Percentiles rank a stretch among this genome's conserved stretches.
phyloP scores from a whole-genome alignment of 2,113 vertebrate species.

The Pollachius pollachius region DNA sequence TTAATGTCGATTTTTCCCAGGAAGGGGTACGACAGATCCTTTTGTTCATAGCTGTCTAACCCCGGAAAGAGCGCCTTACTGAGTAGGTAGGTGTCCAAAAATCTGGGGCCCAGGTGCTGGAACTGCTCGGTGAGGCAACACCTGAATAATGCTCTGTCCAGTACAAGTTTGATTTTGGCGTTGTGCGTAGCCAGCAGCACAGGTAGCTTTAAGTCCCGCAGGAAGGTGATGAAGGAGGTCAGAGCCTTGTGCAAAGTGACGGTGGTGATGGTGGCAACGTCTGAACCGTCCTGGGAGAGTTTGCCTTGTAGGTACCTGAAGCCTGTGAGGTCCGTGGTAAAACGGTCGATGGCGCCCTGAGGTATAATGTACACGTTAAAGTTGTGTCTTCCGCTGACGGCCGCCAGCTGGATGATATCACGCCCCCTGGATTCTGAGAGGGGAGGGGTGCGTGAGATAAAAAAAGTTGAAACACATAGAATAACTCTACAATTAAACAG shows the following conservation, averaged over 20 bases:
- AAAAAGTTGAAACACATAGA: too few relatives aligned
- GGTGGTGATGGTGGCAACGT: constrained; percentile 16
- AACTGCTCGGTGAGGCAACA: constrained; percentile 41
- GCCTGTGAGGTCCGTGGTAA: constrained; percentile 50
- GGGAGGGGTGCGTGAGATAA: fast-evolving
- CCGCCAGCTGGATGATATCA: constrained; percentile 67
- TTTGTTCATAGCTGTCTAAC: constrained; percentile 33
- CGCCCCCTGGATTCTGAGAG: constrained; percentile 42
- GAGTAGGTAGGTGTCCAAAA: constrained; percentile 64
- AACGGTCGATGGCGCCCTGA: neutral
- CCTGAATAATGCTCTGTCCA: constrained; percentile 45
- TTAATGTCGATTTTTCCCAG: constrained; percentile 46
- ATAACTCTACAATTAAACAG: too few relatives aligned
- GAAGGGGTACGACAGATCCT: constrained; percentile 41
- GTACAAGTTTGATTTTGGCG: constrained; percentile 37
- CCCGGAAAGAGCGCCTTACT: constrained; percentile 22
- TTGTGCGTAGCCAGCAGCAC: constrained; percentile 62
- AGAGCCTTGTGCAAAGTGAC: constrained; percentile 35
- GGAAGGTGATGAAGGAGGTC: constrained; percentile 55
- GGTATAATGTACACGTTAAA: constrained; percentile 65
- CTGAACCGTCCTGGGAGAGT: neutral
- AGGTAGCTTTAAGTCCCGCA: constrained; percentile 46
- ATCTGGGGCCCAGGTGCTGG: constrained; percentile 26
- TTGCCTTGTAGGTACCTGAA: neutral
- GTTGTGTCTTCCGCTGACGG: constrained; percentile 36